These are phyloP conservation scores for Ptychodera flava DNA, from an alignment of 35 echinoderm and acorn worm species.

Conservation along the genomic window DNA sequence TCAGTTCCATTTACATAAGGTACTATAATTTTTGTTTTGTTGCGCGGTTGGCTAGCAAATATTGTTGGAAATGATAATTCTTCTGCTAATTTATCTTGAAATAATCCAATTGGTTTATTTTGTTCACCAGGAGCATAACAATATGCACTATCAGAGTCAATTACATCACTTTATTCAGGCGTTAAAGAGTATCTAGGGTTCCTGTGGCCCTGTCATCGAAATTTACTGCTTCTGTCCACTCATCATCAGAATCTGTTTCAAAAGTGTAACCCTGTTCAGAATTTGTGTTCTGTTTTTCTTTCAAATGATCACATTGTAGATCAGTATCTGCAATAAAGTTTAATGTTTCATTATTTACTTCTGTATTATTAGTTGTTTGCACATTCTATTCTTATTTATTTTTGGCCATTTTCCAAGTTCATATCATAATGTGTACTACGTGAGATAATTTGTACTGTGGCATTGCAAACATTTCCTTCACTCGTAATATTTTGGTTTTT, in stretches of 20 bases:
- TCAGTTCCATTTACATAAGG: too few species aligned
- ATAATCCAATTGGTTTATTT: too few species aligned
- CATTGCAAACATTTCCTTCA: not conserved
- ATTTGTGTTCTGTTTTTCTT: not conserved
- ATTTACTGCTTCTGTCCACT: conserved; percentile 23
- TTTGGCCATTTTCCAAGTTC: not conserved
- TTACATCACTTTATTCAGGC: too few species aligned
- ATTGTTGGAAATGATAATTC: too few species aligned
- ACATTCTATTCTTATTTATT: not conserved
- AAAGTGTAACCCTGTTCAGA: not conserved
- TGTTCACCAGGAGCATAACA: too few species aligned
- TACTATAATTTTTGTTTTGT: too few species aligned
- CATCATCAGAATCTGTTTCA: conserved; percentile 19
- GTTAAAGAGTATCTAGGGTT: too few species aligned
- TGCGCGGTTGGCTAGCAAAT: too few species aligned
- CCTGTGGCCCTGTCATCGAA: not conserved
- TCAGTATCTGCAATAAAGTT: too few species aligned
- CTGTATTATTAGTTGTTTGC: not conserved
- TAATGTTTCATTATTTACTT: not conserved
- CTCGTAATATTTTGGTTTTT: not conserved
- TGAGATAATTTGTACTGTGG: not conserved
- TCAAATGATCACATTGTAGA: too few species aligned
- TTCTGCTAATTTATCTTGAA: too few species aligned
- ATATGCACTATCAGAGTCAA: too few species aligned
- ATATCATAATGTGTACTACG: not conserved